Base-by-base conservation (phyloP, 2,797 vertebrate genomes). In the Centropyge bicolor region DNA sequence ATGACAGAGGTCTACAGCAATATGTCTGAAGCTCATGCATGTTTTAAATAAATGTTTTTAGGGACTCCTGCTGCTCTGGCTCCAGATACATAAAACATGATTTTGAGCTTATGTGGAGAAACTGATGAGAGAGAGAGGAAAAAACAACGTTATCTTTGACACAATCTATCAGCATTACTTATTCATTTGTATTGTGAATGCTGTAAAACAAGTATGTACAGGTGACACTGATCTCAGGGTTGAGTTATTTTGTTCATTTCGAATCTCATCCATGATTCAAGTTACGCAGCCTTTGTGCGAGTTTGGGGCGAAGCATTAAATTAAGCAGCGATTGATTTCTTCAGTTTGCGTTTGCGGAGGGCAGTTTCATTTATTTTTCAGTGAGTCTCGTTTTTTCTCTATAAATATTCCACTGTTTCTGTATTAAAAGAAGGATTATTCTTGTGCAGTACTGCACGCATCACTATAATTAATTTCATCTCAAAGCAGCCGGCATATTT, bases 61-160 rank as follows among this genome's bases (percentile, higher is more conserved):
- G 54, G 45, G 70, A 74, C 64, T 74, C 55, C 46, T 38, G 35
- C 70, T 62, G 49, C 73, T 84, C 73, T 55, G 46, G n/a, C 64
- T 54, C 40, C 65, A 81, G 83, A 24, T 85, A 24, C 43, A 87
- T 89, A 49, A 88, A 86, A 85, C 22, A 91, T 88, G 48, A 86
- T 45, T 45, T 64, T 67, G 10, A 36, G 51, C 35, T 70, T 20
- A 16, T 74, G 51, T 70, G 24, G 31, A 43, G 66, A 35, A 51
- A 57, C 41, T 22, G 31, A 36, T 48, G 27, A 67, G 60, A 24
- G 19, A 14, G 60, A n/a, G n/a, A n/a, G n/a, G n/a, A 57, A 62
- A 82, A 38, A 78, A 79, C 35, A 85, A 68, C 43, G 31, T 43
- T 1, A 74, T 78, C 59, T 56, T 56, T 59, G 31, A 78, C 76